Base-by-base conservation (phyloP, 2,888 invertebrate species). In the Conops quadrifasciatus region DNA sequence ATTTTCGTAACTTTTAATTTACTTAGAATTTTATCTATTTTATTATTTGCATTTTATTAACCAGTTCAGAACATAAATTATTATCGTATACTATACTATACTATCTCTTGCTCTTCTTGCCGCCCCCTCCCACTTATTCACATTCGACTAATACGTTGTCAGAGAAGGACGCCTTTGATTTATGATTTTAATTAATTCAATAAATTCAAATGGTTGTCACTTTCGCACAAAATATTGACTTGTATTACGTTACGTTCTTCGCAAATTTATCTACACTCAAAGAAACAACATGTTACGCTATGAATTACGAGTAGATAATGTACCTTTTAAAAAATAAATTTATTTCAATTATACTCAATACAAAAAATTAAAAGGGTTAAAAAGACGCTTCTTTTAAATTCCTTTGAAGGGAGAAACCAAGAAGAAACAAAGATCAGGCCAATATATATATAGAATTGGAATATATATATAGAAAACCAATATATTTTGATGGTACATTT, bases 171-270 rank as follows among this genome's bases (percentile, higher is more conserved):
- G 30, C 4, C n/a, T 60, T 63, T 63, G 63, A 63, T 63, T 63
- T 63, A 63, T 45, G 43, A 11, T 47, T 45, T 43, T 13, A 63
- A 63, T 63, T 63, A 45, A 63, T 63, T 45, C 43, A 63, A 63
- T 63, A 63, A 63, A 63, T 63, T 63, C 11, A 43, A 63, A 47
- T 63, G 24, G 21, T 21, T 63, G 63, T 43, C 45, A 45, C 43
- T 13, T 19, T 45, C 47, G 24, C 15, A n/a, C 24, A 45, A 15
- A 45, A 45, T 47, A 63, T 45, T 19, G 21, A 21, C 45, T 63
- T 45, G 24, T 21, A 45, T 63, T 63, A 24, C 47, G 9, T 36
- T 36, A 36, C 9, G 9, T 36, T 9, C 36, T 36, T 7, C 36
- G 15, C 26, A 59, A 56, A 43, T 43, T 43, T 49, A 5, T 5